Percentiles rank a stretch among this genome's conserved stretches.
These are phyloP conservation scores for Pelecanus crispus DNA, from an alignment of 2,113 vertebrate species.

Conservation along the genomic window DNA sequence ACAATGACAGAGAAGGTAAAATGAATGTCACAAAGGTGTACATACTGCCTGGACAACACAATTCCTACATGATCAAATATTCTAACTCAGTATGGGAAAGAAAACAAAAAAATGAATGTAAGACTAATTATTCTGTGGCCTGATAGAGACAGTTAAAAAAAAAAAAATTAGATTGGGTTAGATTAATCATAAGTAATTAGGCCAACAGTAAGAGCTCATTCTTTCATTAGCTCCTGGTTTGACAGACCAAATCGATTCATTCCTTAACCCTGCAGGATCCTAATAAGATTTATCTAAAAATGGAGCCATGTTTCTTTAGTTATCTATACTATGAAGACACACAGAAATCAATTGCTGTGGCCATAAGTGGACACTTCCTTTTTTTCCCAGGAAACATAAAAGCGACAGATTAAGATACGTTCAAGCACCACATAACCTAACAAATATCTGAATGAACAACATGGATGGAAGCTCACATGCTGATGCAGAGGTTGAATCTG, in stretches of 20 bases:
- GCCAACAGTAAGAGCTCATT: constrained; percentile 22
- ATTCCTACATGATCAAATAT: neutral
- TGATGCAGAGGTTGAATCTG: neutral
- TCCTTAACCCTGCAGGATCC: constrained; percentile 9
- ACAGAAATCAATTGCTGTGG: neutral
- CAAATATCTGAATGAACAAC: neutral
- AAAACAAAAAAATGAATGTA: constrained; percentile 12
- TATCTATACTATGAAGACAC: neutral
- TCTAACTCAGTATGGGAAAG: neutral
- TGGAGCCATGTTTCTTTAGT: neutral
- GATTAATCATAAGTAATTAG: constrained; percentile 34
- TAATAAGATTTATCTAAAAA: constrained; percentile 41
- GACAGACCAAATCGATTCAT: neutral
- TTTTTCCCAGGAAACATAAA: neutral
- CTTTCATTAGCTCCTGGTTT: constrained; percentile 42
- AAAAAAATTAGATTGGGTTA: neutral
- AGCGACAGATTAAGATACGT: neutral
- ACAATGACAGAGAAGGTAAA: neutral
- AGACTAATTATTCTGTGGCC: neutral
- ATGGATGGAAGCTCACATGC: neutral
- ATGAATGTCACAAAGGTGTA: neutral
- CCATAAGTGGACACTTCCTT: neutral
- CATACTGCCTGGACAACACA: neutral
- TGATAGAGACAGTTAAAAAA: neutral
- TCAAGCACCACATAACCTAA: neutral